Evolutionary conservation across 2,113 vertebrate species (phyloP).

Genomic region (Entosphenus tridentatus): DNA sequence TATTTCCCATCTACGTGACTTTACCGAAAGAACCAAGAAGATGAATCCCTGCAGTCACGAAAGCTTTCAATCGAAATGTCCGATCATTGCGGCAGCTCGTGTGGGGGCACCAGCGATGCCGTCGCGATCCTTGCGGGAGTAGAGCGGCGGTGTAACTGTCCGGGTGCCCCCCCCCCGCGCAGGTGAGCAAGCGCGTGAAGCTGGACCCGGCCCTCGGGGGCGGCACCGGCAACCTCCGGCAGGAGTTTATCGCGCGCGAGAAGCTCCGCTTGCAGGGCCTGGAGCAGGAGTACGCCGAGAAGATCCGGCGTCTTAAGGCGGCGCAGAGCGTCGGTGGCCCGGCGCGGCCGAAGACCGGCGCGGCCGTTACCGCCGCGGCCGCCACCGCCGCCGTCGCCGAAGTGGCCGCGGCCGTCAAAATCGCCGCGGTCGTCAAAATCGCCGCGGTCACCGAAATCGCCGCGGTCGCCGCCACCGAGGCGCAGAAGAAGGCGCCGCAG

Average conservation of each 20-base stretch:
- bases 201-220: conserved; percentile 25
- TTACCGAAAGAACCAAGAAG: too few relatives aligned
- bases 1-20: too few relatives aligned
- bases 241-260: conserved; percentile 54
- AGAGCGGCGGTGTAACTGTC: too few relatives aligned
- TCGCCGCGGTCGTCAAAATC: neutral
- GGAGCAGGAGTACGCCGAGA: conserved; percentile 79
- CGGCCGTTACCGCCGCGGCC: neutral
- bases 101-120: too few relatives aligned
- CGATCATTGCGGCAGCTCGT: too few relatives aligned
- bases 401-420: neutral
- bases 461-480: neutral
- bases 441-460: neutral
- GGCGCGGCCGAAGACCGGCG: conserved; percentile 18
- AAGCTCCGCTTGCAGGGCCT: conserved; percentile 72
- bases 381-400: neutral
- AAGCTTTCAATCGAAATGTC: too few relatives aligned
- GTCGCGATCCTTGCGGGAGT: too few relatives aligned
- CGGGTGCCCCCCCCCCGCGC: neutral
- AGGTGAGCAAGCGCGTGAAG: conserved; percentile 49
- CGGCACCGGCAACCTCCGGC: conserved; percentile 47
- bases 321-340: conserved; percentile 43
- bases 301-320: conserved; percentile 83
- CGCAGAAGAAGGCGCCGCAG: neutral
- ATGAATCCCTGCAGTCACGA: too few relatives aligned